Base-by-base conservation (phyloP, 2,113 vertebrate genomes). In the Passer domesticus region DNA sequence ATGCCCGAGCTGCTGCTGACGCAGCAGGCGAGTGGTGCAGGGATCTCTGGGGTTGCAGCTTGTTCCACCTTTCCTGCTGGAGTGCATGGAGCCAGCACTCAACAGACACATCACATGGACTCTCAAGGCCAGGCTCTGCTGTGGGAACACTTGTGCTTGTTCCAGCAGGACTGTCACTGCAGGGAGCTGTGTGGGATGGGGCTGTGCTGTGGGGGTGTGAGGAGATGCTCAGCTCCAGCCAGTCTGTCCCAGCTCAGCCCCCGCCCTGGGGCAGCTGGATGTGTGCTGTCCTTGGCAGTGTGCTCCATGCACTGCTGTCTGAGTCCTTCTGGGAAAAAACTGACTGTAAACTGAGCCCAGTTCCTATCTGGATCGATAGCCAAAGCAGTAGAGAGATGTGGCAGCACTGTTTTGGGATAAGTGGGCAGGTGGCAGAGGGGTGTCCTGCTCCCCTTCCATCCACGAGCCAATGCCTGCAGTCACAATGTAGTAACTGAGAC, bases 21-120 rank as follows among this genome's bases (percentile, higher is more conserved):
- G 12, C 63, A 66, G n/a, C 0, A 7, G 41, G 25, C 0, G 5
- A 59, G 73, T 0, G 1, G 64, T 28, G 60, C 59, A 25, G 68
- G 37, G 41, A 25, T 6, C 75, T 89, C 76, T 0, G 0, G 27
- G 46, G 39, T 39, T 69, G 24, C 78, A 25, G 85, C 53, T 35
- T 60, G 62, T 89, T 87, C 92, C 25, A 10, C 20, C 44, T 68
- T 43, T n/a, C 62, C 70, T 7, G 8, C 5, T 28, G 43, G 20
- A 92, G 62, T 19, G 58, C 47, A 3, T 5, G 62, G 60, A 56
- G 30, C 74, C 47, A 13, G 52, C 11, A 4, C 72, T 82, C 21
- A 5, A 5, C 4, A 8, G 9, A 14, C 5, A 4, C 23, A 3
- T 59, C 91, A 55, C 10, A 2, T 50, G 68, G 83, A 24, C 15